Evolutionary conservation across 2,797 vertebrate genomes (phyloP), one percentile per base, ranked within the genome.

Genomic region (Xiphorhynchus erythropygius): DNA sequence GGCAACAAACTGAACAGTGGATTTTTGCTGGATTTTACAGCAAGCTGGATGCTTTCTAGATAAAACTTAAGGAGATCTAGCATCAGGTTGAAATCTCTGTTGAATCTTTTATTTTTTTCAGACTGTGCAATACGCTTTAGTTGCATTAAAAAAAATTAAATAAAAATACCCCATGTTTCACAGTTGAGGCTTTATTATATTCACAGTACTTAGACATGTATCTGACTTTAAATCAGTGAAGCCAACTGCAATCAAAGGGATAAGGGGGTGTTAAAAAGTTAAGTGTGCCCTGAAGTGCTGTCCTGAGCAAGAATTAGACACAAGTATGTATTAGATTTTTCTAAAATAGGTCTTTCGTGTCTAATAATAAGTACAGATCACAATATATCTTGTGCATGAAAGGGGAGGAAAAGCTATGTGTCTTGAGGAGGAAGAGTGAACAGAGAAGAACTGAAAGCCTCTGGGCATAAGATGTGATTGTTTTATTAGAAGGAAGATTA

Each of bases 401-500:
- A 71, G 33, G 27, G 73, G 7, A 84, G 64, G 22, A 86, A 92
- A 91, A 76, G 70, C 55, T 83, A 63, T 3, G 1, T 28, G 53
- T 83, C 90, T 93, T 76, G 62, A 88, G 52, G 60, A 96, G 37
- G 92, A 93, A 78, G 35, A 73, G 73, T 79, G 70, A 91, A 47
- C 56, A 87, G 21, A 86, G 47, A 64, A 69, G 82, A 94, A 90
- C 42, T 70, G 52, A 73, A 96, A 85, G 84, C 70, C 91, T 96
- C 89, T 64, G 81, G 87, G 89, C 47, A 57, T 71, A 83, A 57
- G 62, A 90, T 87, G 46, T 55, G 64, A 89, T 86, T 94, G 59
- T 69, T 95, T 93, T 83, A 91, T 92, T 80, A 94, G 88, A 70
- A 77, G 42, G 37, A 93, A 89, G 37, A 93, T 95, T 94, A 96